A percentile compares a stretch with the other conserved stretches of the same genome.
Evolutionary conservation across 2,797 vertebrate species (phyloP).

Genomic region (Phataginus tetradactyla): DNA sequence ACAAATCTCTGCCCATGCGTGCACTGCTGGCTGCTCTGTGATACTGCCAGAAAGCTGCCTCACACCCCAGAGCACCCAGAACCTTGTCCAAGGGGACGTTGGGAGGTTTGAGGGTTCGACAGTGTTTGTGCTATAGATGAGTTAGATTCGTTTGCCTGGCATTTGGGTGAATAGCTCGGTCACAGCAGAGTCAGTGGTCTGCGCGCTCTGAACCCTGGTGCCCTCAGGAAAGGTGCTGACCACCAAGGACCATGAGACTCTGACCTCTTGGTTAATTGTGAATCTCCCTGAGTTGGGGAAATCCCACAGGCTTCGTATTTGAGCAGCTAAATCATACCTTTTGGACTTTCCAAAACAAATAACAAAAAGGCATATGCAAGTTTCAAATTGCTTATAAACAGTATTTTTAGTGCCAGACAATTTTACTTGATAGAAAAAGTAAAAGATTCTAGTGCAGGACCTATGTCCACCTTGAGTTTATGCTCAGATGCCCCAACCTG

Average conservation of each 20-base stretch:
- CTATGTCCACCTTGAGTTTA: not conserved
- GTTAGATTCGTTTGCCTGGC: not conserved
- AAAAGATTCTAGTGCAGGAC: not conserved
- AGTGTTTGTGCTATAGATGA: not conserved
- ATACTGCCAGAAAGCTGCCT: not conserved
- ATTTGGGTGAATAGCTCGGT: not conserved
- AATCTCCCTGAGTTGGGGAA: conserved; percentile 53
- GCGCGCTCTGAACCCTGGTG: not conserved
- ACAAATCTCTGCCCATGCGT: not conserved
- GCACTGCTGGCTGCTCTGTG: not conserved
- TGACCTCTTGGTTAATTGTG: not conserved
- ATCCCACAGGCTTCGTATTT: not conserved
- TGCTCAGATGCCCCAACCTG: not conserved
- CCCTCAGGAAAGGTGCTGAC: not conserved
- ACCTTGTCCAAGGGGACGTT: not conserved
- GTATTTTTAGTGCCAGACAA: not conserved
- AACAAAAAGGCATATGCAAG: not conserved
- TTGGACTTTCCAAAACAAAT: not conserved
- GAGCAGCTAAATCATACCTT: not conserved
- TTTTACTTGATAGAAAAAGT: not conserved
- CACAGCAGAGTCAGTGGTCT: not conserved
- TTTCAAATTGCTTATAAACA: not conserved
- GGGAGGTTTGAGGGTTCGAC: not conserved
- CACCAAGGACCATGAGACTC: not conserved
- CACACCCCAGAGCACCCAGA: not conserved